Conservation (phyloP, 2,888 invertebrate genomes). For the Ellobium chinense region DNA sequence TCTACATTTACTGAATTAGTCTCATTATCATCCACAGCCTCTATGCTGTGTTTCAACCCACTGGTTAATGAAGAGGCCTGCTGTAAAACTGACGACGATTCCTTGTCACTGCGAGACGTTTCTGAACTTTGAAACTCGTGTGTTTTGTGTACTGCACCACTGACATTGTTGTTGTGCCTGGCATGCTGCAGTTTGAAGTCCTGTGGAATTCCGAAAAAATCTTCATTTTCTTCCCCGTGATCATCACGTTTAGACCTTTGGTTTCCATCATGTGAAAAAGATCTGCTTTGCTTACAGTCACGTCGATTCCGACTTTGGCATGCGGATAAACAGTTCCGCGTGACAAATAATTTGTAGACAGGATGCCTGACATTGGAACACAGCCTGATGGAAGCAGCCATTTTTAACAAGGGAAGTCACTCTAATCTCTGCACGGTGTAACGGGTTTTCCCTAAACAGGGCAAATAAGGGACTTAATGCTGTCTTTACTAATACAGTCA, state of each 20-base stretch:
- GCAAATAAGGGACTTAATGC: too few relatives aligned
- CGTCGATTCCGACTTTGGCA: not conserved
- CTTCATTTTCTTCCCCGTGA: not conserved
- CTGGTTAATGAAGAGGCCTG: too few relatives aligned
- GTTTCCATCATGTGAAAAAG: not conserved
- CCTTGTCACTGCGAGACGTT: too few relatives aligned
- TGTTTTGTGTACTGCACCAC: not conserved
- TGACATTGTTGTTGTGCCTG: too few relatives aligned
- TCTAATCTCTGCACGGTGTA: not conserved
- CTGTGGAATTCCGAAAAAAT: conserved; percentile 41
- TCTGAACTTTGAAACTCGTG: not conserved
- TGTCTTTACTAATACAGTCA: too few relatives aligned
- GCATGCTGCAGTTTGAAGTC: conserved; percentile 38
- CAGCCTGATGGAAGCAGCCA: conserved; percentile 22
- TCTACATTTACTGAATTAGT: too few relatives aligned
- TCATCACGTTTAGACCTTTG: not conserved
- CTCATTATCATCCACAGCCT: too few relatives aligned
- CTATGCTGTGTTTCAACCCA: too few relatives aligned
- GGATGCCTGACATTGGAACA: not conserved
- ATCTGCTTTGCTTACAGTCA: not conserved
- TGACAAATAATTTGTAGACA: not conserved
- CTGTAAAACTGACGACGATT: too few relatives aligned
- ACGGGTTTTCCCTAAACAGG: not conserved
- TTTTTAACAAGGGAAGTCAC: conserved; percentile 16
- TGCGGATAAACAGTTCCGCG: not conserved